Conservation (phyloP, 2,113 vertebrate genomes). For the Propithecus coquereli region DNA sequence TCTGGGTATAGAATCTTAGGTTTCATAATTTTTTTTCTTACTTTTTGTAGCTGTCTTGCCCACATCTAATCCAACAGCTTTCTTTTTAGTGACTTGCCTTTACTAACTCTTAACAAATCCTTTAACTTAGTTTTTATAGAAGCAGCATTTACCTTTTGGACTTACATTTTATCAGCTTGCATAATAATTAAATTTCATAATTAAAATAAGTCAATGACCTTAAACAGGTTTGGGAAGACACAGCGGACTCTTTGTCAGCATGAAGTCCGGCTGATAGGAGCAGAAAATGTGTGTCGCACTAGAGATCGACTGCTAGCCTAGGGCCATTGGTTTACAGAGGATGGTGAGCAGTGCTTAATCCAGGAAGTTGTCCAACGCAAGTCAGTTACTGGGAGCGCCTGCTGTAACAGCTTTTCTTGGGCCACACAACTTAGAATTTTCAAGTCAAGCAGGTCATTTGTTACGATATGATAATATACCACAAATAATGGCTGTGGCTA, state of each 20-base stretch:
- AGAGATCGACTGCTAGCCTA: neutral
- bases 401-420: neutral
- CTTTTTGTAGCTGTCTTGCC: neutral
- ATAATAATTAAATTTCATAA: constrained; percentile 41
- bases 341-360: accelerated
- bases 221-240: neutral
- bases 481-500: neutral
- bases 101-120: constrained; percentile 5
- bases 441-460: neutral
- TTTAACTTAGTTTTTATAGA: constrained; percentile 30
- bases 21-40: neutral
- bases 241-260: neutral
- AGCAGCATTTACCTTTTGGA: neutral
- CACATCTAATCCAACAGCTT: neutral
- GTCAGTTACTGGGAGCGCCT: neutral
- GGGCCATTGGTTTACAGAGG: neutral
- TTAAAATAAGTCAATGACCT: neutral
- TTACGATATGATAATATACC: neutral
- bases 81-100: neutral
- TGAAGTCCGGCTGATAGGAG: neutral
- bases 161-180: neutral
- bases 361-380: neutral
- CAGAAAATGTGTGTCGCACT: neutral
- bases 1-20: neutral
- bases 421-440: neutral